Evolutionary conservation across 2,797 vertebrate genomes (phyloP).

Genomic region (Channallabes apus): DNA sequence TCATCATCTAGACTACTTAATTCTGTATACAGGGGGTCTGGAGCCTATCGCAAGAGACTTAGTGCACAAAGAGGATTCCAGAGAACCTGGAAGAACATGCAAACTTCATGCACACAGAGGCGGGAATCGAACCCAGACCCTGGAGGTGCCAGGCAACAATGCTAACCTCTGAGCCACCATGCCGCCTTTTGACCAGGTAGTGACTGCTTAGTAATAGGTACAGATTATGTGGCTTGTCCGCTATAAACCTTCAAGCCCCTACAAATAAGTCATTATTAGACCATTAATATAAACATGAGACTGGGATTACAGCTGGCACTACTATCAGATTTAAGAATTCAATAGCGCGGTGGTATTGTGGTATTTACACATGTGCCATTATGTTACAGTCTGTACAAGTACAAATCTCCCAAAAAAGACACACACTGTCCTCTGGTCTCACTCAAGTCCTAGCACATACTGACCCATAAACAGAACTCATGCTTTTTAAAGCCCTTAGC

Average conservation of each 20-base stretch:
- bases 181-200: no score
- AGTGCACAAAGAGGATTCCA: no score
- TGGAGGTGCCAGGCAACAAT: no score
- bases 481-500: conserved; percentile 36
- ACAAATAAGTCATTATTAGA: not conserved
- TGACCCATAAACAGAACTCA: conserved; percentile 19
- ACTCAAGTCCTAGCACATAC: conserved; percentile 12
- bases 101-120: no score
- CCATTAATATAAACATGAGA: not conserved
- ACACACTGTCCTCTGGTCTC: conserved; percentile 27
- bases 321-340: no score
- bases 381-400: not conserved
- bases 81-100: no score
- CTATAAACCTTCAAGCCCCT: not conserved
- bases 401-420: conserved; percentile 10
- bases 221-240: not conserved
- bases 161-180: no score
- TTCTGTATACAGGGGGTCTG: no score
- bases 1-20: no score
- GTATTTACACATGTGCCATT: not conserved
- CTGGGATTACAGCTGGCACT: not conserved
- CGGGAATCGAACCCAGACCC: no score
- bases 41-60: no score
- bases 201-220: not conserved
- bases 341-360: not conserved